Evolutionary conservation across 2,888 invertebrate genomes (phyloP).

Genomic region (Aquatica leii): DNA sequence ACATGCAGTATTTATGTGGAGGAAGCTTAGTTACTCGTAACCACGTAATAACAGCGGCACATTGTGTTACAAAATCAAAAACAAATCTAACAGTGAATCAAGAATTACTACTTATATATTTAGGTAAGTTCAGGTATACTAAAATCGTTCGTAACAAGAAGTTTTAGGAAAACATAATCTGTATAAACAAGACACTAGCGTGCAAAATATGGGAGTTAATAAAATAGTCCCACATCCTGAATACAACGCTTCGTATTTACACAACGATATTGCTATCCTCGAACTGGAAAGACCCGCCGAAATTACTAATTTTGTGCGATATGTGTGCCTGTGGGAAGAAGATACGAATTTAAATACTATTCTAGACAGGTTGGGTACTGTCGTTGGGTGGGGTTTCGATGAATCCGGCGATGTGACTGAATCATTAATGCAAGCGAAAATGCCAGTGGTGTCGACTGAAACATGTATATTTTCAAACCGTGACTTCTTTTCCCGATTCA

Average conservation of each 20-base stretch:
- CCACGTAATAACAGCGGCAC: slow-evolving; percentile 71
- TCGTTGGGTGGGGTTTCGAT: slow-evolving; percentile 64
- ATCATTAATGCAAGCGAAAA: slow-evolving; percentile 65
- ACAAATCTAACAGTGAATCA: slow-evolving; percentile 51
- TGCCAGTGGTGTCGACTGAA: slow-evolving; percentile 68
- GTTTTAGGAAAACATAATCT: slow-evolving; percentile 52
- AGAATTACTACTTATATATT: slow-evolving; percentile 53
- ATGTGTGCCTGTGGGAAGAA: slow-evolving; percentile 67
- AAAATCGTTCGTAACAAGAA: not conserved
- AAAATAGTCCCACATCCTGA: slow-evolving; percentile 58
- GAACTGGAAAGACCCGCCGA: slow-evolving; percentile 62
- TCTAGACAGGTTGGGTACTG: slow-evolving; percentile 46
- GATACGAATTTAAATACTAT: slow-evolving; percentile 18
- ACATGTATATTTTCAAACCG: slow-evolving; percentile 69
- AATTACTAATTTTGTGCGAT: slow-evolving; percentile 64
- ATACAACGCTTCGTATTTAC: slow-evolving; percentile 53
- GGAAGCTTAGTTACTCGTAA: slow-evolving; percentile 67
- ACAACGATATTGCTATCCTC: slow-evolving; percentile 66
- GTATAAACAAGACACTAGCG: slow-evolving; percentile 60
- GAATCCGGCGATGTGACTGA: slow-evolving; percentile 65
- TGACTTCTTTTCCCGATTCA: slow-evolving; percentile 68
- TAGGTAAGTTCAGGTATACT: slow-evolving; percentile 52
- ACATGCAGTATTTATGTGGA: slow-evolving; percentile 69
- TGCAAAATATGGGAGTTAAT: slow-evolving; percentile 60
- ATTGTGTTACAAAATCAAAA: slow-evolving; percentile 65